A percentile compares a stretch with the other conserved stretches of the same genome.
phyloP scores from a whole-genome alignment of 2,113 vertebrate species.

The Paralichthys olivaceus region DNA sequence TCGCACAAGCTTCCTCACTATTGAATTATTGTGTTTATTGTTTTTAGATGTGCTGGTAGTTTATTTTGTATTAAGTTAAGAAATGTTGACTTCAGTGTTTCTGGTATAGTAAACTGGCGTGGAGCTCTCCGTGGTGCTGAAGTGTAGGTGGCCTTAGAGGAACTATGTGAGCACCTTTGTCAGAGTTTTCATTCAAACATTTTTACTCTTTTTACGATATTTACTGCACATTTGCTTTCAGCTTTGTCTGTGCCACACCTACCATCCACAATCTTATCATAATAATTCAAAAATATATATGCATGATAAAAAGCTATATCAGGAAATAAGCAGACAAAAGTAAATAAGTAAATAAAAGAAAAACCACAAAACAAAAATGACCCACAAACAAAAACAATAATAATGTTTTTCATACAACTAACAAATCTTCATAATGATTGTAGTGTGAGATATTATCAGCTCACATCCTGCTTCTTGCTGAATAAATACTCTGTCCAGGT shows the following conservation, averaged over 20 bases:
- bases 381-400: no score
- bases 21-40: not conserved
- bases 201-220: not conserved
- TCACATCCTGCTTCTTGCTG: no score
- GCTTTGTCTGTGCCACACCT: not conserved
- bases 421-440: no score
- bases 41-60: not conserved
- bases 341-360: no score
- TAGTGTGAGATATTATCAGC: no score
- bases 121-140: conserved; percentile 79
- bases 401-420: no score
- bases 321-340: no score
- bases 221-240: not conserved
- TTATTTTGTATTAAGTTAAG: not conserved
- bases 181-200: not conserved
- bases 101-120: fast-evolving
- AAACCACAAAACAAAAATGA: no score
- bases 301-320: no score
- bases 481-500: no score
- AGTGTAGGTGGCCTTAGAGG: not conserved
- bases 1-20: not conserved
- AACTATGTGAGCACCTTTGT: not conserved
- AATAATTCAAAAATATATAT: no score
- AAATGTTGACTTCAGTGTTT: not conserved
- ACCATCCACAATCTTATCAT: not conserved